Evolutionary conservation across 2,797 vertebrate genomes (phyloP), one percentile per base, ranked within the genome.

Genomic region (Sebastes oblongus): DNA sequence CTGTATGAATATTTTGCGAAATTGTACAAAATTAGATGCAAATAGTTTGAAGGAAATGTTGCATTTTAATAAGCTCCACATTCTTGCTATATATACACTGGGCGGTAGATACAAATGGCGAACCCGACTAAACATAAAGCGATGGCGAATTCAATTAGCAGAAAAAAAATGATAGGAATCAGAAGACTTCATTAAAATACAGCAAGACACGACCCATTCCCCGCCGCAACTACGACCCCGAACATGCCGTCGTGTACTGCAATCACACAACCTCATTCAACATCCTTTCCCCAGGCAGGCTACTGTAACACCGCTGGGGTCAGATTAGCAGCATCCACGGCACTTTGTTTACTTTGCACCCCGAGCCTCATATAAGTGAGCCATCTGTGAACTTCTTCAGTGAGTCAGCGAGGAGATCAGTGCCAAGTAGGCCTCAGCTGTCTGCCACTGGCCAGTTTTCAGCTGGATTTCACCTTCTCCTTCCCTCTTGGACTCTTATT

Each of bases 391-490:
- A 91, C 82, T 84, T 83, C 80, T 62, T 78, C 70, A 52, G 72
- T 3, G 67, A 88, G 76, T 88, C 89, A 75, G 87, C 72, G 78
- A 70, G 78, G 75, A 87, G 81, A 88, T 81, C 79, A 70, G 77
- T 78, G 92, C 92, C 93, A 94, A 92, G 82, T 64, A 78, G 88
- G 83, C 83, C 89, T 90, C 91, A 91, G 89, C 92, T 91, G 89
- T 89, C 89, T 70, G 79, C 81, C 83, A 67, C 89, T 93, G 90
- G 89, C 89, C 34, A 32, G 62, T 78, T 82, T 92, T 89, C 93
- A 89, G 89, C 80, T 89, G 84, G 84, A 88, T 85, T 78, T 81
- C 73, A 55, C 81, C 79, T 42, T 81, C 84, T 69, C 34, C 78
- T 66, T 84, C 78, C 89, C 71, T 69, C 78, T 62, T 80, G 75